Conservation (phyloP, 2,888 invertebrate species). For the Epirrhoe alternata region DNA sequence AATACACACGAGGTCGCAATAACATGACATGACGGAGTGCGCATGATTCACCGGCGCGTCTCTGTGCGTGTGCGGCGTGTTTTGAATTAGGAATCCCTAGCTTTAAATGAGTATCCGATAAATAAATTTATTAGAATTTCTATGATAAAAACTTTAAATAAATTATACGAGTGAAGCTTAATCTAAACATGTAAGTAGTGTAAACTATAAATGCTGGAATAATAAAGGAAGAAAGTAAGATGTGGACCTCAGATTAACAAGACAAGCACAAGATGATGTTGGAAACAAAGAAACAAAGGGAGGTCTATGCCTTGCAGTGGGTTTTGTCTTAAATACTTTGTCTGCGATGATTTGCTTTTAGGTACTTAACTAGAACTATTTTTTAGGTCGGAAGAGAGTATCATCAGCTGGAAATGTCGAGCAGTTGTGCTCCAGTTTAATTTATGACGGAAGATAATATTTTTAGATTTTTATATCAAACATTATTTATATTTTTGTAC, state of each 20-base stretch:
- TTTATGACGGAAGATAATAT: slow-evolving; percentile 50
- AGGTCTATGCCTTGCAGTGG: too few relatives aligned
- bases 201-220: too few relatives aligned
- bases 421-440: slow-evolving; percentile 35
- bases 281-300: too few relatives aligned
- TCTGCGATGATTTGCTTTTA: background rate
- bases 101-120: background rate
- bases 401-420: slow-evolving; percentile 13
- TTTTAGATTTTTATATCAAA: slow-evolving; percentile 64
- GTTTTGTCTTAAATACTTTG: background rate
- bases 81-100: slow-evolving; percentile 35
- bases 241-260: too few relatives aligned
- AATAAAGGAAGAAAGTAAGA: too few relatives aligned
- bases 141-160: too few relatives aligned
- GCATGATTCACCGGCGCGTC: slow-evolving; percentile 72
- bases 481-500: slow-evolving; percentile 71
- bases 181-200: too few relatives aligned
- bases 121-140: background rate
- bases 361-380: background rate
- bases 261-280: too few relatives aligned
- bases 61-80: slow-evolving; percentile 58
- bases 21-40: slow-evolving; percentile 72
- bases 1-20: slow-evolving; percentile 71
- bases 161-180: too few relatives aligned
- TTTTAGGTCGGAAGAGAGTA: background rate